A percentile compares a stretch with the other conserved stretches of the same genome.
Evolutionary conservation across 2,113 vertebrate genomes (phyloP).

Genomic region (Spizaetus ornatus): DNA sequence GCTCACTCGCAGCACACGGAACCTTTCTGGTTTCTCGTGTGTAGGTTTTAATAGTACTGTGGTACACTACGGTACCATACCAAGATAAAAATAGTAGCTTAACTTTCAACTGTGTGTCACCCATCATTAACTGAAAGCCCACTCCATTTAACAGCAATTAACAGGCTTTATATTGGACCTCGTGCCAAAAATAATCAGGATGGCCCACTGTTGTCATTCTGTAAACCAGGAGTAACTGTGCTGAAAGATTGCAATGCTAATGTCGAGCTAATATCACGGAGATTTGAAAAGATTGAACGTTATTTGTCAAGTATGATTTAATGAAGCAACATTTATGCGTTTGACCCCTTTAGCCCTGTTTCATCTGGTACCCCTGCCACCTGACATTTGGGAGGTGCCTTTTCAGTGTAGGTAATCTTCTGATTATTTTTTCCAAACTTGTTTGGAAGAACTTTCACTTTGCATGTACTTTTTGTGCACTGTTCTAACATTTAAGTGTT

Average conservation of each 20-base stretch:
- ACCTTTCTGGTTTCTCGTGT: not conserved
- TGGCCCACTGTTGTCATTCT: accelerated
- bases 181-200: not conserved
- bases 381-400: not conserved
- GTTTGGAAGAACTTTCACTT: not conserved
- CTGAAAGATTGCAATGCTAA: not conserved
- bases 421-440: not conserved
- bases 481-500: not conserved
- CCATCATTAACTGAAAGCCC: accelerated
- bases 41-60: accelerated
- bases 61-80: accelerated
- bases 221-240: not conserved
- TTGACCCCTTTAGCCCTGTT: not conserved
- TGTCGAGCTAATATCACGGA: no score
- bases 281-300: not conserved
- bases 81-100: not conserved
- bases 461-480: accelerated
- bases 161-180: not conserved
- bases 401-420: not conserved
- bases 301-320: not conserved
- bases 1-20: accelerated
- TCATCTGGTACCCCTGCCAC: not conserved
- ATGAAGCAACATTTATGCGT: not conserved
- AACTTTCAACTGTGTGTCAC: not conserved
- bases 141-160: not conserved